Evolutionary conservation across 1,140 invertebrate species (phyloP), one percentile per base, ranked within the genome.

Genomic region (Megathymus violae): DNA sequence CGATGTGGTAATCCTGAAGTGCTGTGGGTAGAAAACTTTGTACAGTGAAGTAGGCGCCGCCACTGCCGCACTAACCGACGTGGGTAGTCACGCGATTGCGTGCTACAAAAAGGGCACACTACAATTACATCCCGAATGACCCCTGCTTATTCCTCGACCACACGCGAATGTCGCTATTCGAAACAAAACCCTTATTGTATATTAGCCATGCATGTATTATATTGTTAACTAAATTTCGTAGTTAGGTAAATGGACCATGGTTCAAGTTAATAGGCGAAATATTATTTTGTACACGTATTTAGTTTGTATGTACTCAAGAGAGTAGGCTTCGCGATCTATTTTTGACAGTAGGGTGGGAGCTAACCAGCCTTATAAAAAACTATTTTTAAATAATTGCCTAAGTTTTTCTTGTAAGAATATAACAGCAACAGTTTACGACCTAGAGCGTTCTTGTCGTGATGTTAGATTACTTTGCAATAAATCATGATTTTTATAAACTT

Each of bases 91-190:
- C 80, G 81, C 81, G 75, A 85, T 85, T 72, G 81, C 84, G 78
- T 87, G 81, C 64, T 61, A 17, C 25, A n/a, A 63, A 59, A 76
- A 82, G 73, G 82, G 80, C 75, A 70, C 76, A 73, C 74, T 78
- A 80, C 71, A 81, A 82, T 82, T 81, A 82, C 72, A 80, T 64
- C 61, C 67, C 63, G 69, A 84, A 76, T 78, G 82, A 78, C 78
- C 76, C 70, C 68, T 71, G 73, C 69, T 76, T 69, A 72, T 72
- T 74, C 61, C 52, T 64, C 70, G 74, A 73, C 66, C 48, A 69
- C 82, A 87, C 82, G 84, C 78, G 63, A 87, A 76, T 78, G 74
- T 71, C 54, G 64, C 63, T 67, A 47, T 50, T 65, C 43, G 56
- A 65, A 60, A 58, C 40, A 51, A 51, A 48, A 59, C 44, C 54